Evolutionary conservation across 2,113 vertebrate genomes (phyloP).

Genomic region (Peromyscus polionotus): DNA sequence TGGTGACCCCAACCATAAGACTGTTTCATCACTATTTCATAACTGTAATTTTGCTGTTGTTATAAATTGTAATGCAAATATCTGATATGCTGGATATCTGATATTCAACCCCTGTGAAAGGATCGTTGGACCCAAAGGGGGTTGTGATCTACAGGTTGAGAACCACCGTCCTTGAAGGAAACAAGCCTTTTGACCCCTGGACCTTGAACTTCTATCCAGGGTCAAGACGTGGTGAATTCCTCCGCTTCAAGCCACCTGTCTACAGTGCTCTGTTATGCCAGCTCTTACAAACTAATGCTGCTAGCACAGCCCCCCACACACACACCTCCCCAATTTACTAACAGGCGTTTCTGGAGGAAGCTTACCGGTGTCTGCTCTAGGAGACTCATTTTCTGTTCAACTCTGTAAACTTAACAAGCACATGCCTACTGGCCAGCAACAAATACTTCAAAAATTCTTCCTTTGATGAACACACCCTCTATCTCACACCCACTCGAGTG

Average conservation of each 20-base stretch:
- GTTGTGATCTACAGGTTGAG: background rate
- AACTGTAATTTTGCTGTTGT: background rate
- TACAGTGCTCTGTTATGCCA: background rate
- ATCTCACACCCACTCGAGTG: background rate
- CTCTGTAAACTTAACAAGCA: background rate
- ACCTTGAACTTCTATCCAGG: background rate
- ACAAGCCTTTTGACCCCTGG: background rate
- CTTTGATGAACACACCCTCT: background rate
- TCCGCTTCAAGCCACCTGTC: background rate
- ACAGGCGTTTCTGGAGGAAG: background rate
- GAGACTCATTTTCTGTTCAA: background rate
- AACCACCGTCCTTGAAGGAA: background rate
- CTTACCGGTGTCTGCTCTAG: background rate
- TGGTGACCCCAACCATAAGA: background rate
- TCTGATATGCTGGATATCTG: background rate
- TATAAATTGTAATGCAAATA: background rate
- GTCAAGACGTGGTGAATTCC: background rate
- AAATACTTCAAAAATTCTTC: background rate
- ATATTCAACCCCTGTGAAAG: background rate
- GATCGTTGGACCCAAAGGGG: background rate
- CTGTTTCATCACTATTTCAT: background rate
- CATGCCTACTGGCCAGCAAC: background rate
- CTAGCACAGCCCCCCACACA: background rate
- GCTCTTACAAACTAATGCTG: background rate
- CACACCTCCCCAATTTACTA: background rate